Percentiles rank a stretch among this genome's conserved stretches.
phyloP scores from a whole-genome alignment of 2,797 vertebrate species.

The Crenuchus spilurus region DNA sequence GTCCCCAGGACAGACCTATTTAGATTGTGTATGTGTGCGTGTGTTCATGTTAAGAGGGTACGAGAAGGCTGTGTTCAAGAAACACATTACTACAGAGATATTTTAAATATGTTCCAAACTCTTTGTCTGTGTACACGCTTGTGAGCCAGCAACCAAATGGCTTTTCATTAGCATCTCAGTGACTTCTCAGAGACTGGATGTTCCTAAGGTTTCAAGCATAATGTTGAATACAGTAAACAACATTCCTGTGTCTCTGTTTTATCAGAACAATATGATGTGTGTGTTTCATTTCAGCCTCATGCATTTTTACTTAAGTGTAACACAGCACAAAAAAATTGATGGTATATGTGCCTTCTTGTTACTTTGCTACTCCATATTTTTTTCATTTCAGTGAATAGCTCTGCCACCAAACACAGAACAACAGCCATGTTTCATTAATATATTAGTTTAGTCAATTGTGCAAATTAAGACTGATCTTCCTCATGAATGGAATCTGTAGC shows the following conservation, averaged over 20 bases:
- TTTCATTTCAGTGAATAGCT: too few species aligned
- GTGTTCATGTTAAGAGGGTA: background rate
- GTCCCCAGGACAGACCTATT: too few species aligned
- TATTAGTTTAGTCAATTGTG: too few species aligned
- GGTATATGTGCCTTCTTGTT: too few species aligned
- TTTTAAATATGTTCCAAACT: background rate
- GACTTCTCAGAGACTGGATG: conserved; percentile 33
- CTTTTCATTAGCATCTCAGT: conserved; percentile 22
- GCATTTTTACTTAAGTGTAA: background rate
- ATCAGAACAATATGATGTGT: conserved; percentile 52
- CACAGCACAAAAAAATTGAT: background rate
- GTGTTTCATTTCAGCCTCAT: background rate
- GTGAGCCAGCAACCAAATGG: background rate
- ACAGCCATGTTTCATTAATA: too few species aligned
- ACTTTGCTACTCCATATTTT: too few species aligned
- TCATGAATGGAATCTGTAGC: too few species aligned
- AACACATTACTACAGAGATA: background rate
- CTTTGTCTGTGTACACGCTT: background rate
- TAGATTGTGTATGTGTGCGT: background rate
- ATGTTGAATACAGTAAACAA: conserved; percentile 54
- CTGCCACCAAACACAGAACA: too few species aligned
- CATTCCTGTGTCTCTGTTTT: conserved; percentile 52
- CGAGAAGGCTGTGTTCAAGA: background rate
- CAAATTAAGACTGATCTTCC: too few species aligned
- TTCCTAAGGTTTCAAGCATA: conserved; percentile 33